Evolutionary conservation across 2,888 invertebrate genomes (phyloP), one percentile per base, ranked within the genome.

Genomic region (Notodonta ziczac): DNA sequence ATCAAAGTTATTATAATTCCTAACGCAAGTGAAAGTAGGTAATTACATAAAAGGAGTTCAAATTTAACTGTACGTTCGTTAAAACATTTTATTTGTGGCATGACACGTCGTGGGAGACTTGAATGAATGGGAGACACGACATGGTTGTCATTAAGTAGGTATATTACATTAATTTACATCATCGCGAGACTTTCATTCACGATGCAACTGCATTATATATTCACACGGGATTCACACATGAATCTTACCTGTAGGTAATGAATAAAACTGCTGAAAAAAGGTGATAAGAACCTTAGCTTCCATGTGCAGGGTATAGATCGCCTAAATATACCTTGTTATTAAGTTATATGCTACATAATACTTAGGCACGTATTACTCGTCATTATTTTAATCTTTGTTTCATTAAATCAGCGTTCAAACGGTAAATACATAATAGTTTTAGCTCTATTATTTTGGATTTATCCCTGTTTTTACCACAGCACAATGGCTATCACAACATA

Each of bases 91-190:
- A 85, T 83, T 85, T 85, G 75, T 80, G 84, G 84, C 84, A 85
- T 84, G 84, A 84, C 86, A 83, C 84, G 81, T 84, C 92, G 92
- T 92, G 92, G 92, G 92, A 93, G 91, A 89, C 83, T 76, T 79
- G 81, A 83, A 82, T 86, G 85, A 90, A 91, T 89, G 82, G 85
- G 73, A 82, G 75, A 73, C 84, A 84, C 84, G 83, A 73, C 81
- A 86, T 85, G 80, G 80, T 84, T 81, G 84, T 76, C 80, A 83
- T 78, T 77, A 77, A 4, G n/a, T 76, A 77, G 13, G n/a, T 76
- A 77, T 50, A 50, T 5, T n/a, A 48, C 6, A 4, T 14, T 83
- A 83, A 86, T 84, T 86, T 83, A 83, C 83, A 84, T 86, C 81
- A 82, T 79, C 70, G 71, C 69, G 72, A 57, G 50, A 87, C 89